phyloP scores from a whole-genome alignment of 2,113 vertebrate species.

The Nothobranchius furzeri region DNA sequence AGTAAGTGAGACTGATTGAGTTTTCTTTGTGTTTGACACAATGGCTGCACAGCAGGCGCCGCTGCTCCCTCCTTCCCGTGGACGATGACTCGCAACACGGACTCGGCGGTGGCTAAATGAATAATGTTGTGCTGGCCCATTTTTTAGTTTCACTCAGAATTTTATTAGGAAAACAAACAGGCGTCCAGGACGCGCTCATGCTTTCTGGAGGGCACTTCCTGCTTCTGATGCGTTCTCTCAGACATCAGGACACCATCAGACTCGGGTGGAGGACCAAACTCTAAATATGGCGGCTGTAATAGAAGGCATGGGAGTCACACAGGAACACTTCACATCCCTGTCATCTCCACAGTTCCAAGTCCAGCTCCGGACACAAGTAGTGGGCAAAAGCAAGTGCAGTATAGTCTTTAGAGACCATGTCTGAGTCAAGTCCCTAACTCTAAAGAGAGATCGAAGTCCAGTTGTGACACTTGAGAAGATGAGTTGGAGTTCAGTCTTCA shows the following conservation, averaged over 20 bases:
- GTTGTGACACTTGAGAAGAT: too few species aligned
- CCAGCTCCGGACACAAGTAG: too few species aligned
- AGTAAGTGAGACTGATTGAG: neutral
- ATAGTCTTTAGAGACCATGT: too few species aligned
- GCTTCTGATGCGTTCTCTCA: slow-evolving; percentile 36
- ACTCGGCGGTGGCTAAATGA: slow-evolving; percentile 20
- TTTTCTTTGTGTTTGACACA: slow-evolving; percentile 23
- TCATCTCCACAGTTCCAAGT: neutral
- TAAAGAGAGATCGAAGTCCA: too few species aligned
- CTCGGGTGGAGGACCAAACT: neutral
- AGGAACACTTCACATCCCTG: slow-evolving; percentile 21
- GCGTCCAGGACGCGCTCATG: slow-evolving; percentile 18
- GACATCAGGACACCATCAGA: slow-evolving; percentile 9
- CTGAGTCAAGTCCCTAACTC: too few species aligned
- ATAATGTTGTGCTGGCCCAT: slow-evolving; percentile 21
- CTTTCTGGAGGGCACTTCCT: slow-evolving; percentile 25
- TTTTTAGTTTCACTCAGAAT: slow-evolving; percentile 25
- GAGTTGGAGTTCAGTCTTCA: too few species aligned
- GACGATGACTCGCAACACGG: slow-evolving; percentile 16
- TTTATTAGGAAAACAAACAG: slow-evolving; percentile 25
- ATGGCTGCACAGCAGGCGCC: slow-evolving; percentile 2
- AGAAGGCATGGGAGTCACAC: slow-evolving; percentile 26
- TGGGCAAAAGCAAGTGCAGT: too few species aligned
- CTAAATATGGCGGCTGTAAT: slow-evolving; percentile 22
- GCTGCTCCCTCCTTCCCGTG: neutral